Base-by-base conservation (phyloP, 2,888 invertebrate species). In the Oscheius sp. region DNA sequence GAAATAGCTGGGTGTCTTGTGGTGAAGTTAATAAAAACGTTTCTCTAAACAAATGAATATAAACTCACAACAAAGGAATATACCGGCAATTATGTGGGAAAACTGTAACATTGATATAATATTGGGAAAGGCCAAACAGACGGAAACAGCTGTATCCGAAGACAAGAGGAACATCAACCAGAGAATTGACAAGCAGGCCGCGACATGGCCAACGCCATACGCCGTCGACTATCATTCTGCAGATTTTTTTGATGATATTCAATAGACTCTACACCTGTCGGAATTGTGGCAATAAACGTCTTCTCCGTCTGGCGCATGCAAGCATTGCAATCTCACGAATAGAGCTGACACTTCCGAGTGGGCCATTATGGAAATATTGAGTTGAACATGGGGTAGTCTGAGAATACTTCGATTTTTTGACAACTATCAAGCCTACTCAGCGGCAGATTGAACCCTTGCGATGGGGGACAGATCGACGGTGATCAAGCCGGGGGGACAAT, bases 131-230 rank as follows among this genome's bases (percentile, higher is more conserved):
- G 12, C 79, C 73, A 41, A 76, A 84, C 43, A 84, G 71, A 13
- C 79, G 81, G 66, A 85, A 86, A 63, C 86, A 86, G 35, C 72
- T 64, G 64, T 84, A 86, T 9, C 77, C 69, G 68, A 84, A 84
- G 12, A 72, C 64, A 12, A 74, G 70, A 6, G 82, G 80, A 25
- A 72, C 13, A 1, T 69, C 69, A 18, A 53, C 25, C 16, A 43
- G 25, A 9, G 49, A 25, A 7, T 25, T 25, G 13, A 69, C 2
- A 41, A 55, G 6, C 6, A 70, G 21, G 16, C 59, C 64, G 6
- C 73, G 43, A 43, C 73, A 73, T 6, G 73, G 73, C 73, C 73
- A 73, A 21, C 23, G 45, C 73, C 73, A 73, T 6, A 49, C 35
- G 6, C 58, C 68, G 41, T 68, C 25, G 35, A 68, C 68, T 12